Percentiles rank a stretch among this genome's conserved stretches.
These are phyloP conservation scores for Palaemon carinicauda DNA, from an alignment of 1,140 invertebrate species.

Conservation along the genomic window DNA sequence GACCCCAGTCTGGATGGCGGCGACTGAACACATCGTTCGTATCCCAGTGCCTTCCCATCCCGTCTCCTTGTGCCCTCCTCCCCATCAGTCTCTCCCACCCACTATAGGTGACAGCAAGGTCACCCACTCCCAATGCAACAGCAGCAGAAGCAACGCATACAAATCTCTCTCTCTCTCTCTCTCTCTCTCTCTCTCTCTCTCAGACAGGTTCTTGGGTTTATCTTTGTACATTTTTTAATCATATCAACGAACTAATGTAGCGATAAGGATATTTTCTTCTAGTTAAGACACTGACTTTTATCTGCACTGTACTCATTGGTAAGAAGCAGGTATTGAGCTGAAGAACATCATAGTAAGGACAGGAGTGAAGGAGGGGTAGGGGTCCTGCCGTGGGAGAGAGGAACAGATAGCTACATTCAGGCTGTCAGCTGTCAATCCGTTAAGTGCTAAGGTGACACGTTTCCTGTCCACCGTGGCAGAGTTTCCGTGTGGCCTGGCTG, in stretches of 20 bases:
- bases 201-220: no score
- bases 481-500: no score
- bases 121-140: not conserved
- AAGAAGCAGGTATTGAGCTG: not conserved
- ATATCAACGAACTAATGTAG: no score
- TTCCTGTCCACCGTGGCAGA: no score
- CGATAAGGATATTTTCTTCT: no score
- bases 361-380: not conserved
- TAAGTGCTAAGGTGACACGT: no score
- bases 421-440: no score
- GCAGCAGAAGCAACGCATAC: not conserved
- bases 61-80: not conserved
- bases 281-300: no score
- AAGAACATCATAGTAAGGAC: not conserved
- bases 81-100: not conserved
- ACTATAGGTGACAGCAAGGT: not conserved
- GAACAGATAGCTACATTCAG: no score
- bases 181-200: not conserved
- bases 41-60: not conserved
- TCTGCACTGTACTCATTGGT: not conserved
- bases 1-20: slow-evolving; percentile 9
- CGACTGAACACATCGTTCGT: not conserved
- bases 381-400: not conserved
- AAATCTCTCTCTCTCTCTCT: not conserved
- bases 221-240: no score